Evolutionary conservation across 1,140 invertebrate genomes (phyloP).

Genomic region (Cryptotermes secundus): DNA sequence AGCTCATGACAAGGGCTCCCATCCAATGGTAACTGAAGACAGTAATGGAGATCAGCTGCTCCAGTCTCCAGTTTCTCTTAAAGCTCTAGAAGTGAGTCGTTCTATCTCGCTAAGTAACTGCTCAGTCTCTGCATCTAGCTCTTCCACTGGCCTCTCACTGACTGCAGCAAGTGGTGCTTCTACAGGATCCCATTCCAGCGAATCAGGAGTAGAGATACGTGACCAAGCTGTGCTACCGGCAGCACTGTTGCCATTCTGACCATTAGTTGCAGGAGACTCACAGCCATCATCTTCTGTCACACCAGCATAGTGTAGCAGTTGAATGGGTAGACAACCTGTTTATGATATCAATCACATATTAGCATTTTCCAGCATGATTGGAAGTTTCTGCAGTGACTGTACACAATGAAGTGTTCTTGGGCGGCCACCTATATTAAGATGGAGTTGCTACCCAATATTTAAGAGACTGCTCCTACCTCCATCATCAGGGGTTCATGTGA

Average conservation of each 20-base stretch:
- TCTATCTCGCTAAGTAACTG: slow-evolving; percentile 56
- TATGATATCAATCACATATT: slow-evolving; percentile 41
- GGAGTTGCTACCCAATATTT: too few relatives aligned
- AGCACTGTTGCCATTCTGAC: slow-evolving; percentile 15
- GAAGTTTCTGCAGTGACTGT: too few relatives aligned
- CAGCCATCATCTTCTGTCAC: slow-evolving; percentile 23
- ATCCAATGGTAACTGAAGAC: background rate
- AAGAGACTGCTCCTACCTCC: too few relatives aligned
- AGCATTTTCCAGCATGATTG: too few relatives aligned
- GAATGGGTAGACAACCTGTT: slow-evolving; percentile 43
- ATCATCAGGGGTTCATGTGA: too few relatives aligned
- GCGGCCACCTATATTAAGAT: too few relatives aligned
- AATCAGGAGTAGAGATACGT: slow-evolving; percentile 54
- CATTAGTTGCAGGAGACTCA: background rate
- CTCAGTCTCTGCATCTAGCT: slow-evolving; percentile 53
- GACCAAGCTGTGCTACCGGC: slow-evolving; percentile 53
- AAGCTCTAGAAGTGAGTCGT: slow-evolving; percentile 52
- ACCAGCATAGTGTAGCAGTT: slow-evolving; percentile 25
- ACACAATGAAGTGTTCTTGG: too few relatives aligned
- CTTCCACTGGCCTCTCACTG: slow-evolving; percentile 33
- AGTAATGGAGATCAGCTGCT: slow-evolving; percentile 31
- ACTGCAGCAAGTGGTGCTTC: slow-evolving; percentile 47
- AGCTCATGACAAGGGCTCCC: background rate
- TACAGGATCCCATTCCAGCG: slow-evolving; percentile 58
- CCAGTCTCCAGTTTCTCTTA: slow-evolving; percentile 54